Base-by-base conservation (phyloP, 2,888 invertebrate species). In the Altica lythri region DNA sequence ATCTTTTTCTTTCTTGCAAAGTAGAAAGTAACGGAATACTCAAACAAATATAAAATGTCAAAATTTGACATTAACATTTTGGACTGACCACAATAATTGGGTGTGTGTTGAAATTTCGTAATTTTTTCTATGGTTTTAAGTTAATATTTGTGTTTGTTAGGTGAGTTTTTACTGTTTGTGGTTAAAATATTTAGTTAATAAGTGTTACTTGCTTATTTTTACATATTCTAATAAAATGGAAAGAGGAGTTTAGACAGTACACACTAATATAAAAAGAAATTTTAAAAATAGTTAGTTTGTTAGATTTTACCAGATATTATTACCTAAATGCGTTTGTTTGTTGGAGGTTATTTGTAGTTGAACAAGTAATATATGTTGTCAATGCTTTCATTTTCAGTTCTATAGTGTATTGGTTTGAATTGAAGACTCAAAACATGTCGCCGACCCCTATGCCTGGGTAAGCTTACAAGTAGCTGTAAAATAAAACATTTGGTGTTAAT, bases 381-480 rank as follows among this genome's bases (percentile, higher is more conserved):
- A 49, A 49, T 54, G 46, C n/a, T 49, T 60, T 63, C 58, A 55
- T 64, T 67, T 66, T 61, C 64, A 62, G 64, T 61, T 63, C 55
- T 59, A 49, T 53, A 58, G 60, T 55, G n/a, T 60, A 65, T 62
- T 63, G 57, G 56, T 47, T 54, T 52, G 57, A 62, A 61, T n/a
- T n/a, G n/a, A n/a, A 59, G 64, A 56, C 60, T 62, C 53, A 67
- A 64, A 64, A 69, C 76, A 76, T 76, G 76, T 75, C 76, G 60
- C 76, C 76, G 66, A 75, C 73, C 63, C 76, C 76, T 68, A 75
- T 76, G 75, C 75, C 76, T 67, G 75, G 76, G 76, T 76, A 75
- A 76, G 76, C 69, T 42, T 42, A 19, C 10, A 10, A 49, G 42
- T 40, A 30, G 42, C 30, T 30, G 14, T 9, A 32, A 30, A 10